A percentile compares a stretch with the other conserved stretches of the same genome.
phyloP scores from a whole-genome alignment of 2,797 vertebrate genomes.

The Otolemur crassicaudatus region DNA sequence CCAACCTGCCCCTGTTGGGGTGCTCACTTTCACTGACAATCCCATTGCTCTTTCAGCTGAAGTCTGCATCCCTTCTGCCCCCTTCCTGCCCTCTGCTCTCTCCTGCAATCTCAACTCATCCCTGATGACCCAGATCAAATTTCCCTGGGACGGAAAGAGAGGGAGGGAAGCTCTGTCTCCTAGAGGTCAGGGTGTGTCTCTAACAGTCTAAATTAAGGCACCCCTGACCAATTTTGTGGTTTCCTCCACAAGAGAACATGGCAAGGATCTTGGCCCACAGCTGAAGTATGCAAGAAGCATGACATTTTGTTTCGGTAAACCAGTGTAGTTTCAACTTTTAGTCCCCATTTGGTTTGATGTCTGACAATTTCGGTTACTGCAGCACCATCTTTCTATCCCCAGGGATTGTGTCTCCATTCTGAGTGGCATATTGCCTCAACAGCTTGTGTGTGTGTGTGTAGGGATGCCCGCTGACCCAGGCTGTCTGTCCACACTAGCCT shows the following conservation, averaged over 20 bases:
- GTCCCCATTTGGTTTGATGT: not conserved
- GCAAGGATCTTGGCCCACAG: not conserved
- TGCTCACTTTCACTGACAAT: not conserved
- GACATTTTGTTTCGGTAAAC: not conserved
- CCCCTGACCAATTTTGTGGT: not conserved
- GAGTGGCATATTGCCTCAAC: not conserved
- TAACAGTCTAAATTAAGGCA: not conserved
- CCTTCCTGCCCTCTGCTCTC: no score
- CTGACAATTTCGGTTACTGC: not conserved
- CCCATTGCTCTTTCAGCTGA: not conserved
- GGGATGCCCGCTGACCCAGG: not conserved
- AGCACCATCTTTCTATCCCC: not conserved
- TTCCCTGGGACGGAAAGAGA: not conserved
- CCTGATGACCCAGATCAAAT: no score
- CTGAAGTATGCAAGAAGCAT: not conserved
- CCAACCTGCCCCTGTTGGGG: not conserved
- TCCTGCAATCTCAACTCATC: not conserved
- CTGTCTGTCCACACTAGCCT: not conserved
- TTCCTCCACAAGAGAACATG: not conserved
- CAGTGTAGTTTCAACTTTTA: not conserved
- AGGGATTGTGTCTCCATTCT: not conserved
- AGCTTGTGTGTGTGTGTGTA: not conserved
- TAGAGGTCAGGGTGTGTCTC: not conserved
- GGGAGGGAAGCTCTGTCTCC: no score
- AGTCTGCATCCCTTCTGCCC: rapidly evolving